Percentiles rank a stretch among this genome's conserved stretches.
These are phyloP conservation scores for Eupithecia vulgata DNA, from an alignment of 2,888 invertebrate species.

Conservation along the genomic window DNA sequence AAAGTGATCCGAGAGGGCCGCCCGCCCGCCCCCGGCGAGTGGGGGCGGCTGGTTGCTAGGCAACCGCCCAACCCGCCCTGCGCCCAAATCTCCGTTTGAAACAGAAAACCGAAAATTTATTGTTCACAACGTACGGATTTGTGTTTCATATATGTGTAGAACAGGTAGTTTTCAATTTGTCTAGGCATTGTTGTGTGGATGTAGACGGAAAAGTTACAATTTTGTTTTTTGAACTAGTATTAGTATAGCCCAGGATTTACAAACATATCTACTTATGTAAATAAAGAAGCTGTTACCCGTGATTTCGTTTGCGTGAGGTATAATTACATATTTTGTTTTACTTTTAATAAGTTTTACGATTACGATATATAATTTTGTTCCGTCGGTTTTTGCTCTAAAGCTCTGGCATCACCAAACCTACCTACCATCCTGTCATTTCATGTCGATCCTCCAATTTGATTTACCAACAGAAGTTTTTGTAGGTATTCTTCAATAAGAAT, in stretches of 20 bases:
- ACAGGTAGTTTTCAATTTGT: conserved; percentile 15
- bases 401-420: no score
- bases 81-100: conserved; percentile 80
- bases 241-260: neutral
- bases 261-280: neutral
- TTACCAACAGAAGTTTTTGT: no score
- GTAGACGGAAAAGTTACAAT: neutral
- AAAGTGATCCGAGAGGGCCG: conserved; percentile 74
- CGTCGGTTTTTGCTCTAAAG: no score
- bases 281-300: neutral
- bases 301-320: no score
- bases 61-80: conserved; percentile 72
- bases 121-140: conserved; percentile 68
- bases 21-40: conserved; percentile 46
- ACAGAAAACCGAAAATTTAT: conserved; percentile 75
- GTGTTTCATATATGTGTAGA: conserved; percentile 47
- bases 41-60: conserved; percentile 65
- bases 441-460: no score
- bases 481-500: no score
- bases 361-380: no score
- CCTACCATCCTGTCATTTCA: no score
- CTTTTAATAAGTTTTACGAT: no score
- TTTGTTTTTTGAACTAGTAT: neutral
- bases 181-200: neutral
- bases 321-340: no score